These are phyloP conservation scores for Tachysurus vachellii DNA, from an alignment of 2,113 vertebrate genomes.

Conservation along the genomic window DNA sequence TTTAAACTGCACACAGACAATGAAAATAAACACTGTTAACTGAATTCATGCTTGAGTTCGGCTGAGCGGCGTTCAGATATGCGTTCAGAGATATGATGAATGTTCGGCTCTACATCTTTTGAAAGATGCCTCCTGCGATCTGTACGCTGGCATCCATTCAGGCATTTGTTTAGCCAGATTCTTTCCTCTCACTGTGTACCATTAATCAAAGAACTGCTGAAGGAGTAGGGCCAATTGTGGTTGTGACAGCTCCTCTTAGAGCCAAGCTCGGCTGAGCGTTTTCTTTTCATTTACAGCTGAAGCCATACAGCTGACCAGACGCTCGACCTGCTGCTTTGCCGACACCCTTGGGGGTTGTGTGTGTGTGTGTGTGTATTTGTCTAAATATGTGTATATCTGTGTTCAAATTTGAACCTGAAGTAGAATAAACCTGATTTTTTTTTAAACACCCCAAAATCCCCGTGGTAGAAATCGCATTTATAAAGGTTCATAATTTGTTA, in stretches of 20 bases:
- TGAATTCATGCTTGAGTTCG: background rate
- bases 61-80: background rate
- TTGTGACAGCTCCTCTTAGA: background rate
- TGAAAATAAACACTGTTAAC: background rate
- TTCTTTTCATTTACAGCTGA: conserved; percentile 31
- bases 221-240: conserved; percentile 1
- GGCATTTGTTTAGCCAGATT: conserved; percentile 1
- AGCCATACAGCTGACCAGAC: conserved; percentile 36
- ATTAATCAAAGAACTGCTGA: conserved; percentile 28
- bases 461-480: no score
- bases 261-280: background rate
- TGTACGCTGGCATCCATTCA: background rate
- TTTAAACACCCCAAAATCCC: no score
- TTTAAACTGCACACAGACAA: background rate
- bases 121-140: background rate
- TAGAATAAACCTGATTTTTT: background rate
- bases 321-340: conserved; percentile 40
- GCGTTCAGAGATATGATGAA: background rate
- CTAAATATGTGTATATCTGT: background rate
- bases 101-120: background rate
- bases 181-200: background rate
- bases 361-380: background rate
- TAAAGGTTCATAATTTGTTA: no score
- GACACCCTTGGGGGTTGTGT: conserved; percentile 15
- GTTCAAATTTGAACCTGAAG: background rate